phyloP scores from a whole-genome alignment of 2,113 vertebrate genomes.

The Cyanoderma ruficeps region DNA sequence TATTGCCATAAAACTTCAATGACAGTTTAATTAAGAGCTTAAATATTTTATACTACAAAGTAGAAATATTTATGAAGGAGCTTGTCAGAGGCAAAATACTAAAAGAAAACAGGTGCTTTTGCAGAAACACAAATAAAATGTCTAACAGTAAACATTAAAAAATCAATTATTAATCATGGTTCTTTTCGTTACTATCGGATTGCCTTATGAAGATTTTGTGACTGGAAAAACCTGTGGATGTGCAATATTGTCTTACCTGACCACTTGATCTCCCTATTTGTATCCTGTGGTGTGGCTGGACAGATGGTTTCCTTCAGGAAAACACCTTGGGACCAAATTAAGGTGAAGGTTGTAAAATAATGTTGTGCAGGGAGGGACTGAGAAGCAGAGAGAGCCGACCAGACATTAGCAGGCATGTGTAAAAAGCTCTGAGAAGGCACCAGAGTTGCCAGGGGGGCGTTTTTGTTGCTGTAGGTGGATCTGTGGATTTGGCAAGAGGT shows the following conservation, averaged over 20 bases:
- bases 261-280: background rate
- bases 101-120: conserved; percentile 54
- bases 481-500: background rate
- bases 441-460: background rate
- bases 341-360: background rate
- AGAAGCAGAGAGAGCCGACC: background rate
- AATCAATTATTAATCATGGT: conserved; percentile 26
- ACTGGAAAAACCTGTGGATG: background rate
- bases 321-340: background rate
- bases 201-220: background rate
- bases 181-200: background rate
- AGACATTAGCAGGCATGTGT: background rate
- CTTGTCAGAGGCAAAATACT: background rate
- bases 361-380: background rate
- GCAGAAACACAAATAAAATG: conserved; percentile 30
- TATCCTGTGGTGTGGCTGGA: background rate
- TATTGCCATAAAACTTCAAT: conserved; percentile 47
- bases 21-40: conserved; percentile 66
- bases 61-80: conserved; percentile 66
- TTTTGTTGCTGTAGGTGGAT: background rate
- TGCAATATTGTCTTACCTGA: background rate
- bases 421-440: background rate
- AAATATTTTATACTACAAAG: conserved; percentile 52
- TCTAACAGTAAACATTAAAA: conserved; percentile 29
- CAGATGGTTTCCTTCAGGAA: background rate